phyloP scores from a whole-genome alignment of 2,888 invertebrate genomes.

The Odontothrips loti region DNA sequence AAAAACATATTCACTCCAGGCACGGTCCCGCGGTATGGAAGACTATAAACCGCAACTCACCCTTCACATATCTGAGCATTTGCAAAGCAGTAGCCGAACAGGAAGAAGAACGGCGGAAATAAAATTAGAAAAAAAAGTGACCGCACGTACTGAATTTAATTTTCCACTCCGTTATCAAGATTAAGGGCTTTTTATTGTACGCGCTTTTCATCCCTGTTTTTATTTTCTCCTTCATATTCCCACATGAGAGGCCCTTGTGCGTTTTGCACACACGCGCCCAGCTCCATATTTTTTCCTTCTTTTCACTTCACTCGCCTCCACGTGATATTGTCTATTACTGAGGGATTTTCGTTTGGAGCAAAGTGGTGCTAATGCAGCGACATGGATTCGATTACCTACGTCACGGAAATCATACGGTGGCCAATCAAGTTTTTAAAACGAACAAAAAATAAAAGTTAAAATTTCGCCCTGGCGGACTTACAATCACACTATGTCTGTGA shows the following conservation, averaged over 20 bases:
- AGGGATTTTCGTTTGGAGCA: slow-evolving; percentile 15
- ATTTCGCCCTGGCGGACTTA: no score
- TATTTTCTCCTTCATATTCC: neutral
- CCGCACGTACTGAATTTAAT: slow-evolving; percentile 7
- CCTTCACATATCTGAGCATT: neutral
- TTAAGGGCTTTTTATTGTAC: slow-evolving; percentile 9
- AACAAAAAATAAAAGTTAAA: no score
- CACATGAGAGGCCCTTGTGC: neutral
- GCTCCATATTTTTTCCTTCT: neutral
- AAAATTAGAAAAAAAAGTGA: neutral
- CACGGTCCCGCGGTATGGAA: neutral
- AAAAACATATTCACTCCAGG: no score
- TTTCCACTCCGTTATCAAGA: slow-evolving; percentile 26
- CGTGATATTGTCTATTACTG: slow-evolving; percentile 22
- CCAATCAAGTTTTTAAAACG: no score
- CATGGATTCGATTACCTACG: neutral
- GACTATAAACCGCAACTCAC: neutral
- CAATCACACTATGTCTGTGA: no score
- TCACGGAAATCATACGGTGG: neutral
- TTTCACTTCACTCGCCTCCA: slow-evolving; percentile 2
- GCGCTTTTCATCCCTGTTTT: neutral
- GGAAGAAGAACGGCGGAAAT: no score
- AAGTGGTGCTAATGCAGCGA: slow-evolving; percentile 7
- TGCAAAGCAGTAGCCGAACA: neutral
- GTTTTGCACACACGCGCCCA: neutral